A percentile compares a stretch with the other conserved stretches of the same genome.
Evolutionary conservation across 2,888 invertebrate species (phyloP).

Genomic region (Synergus gifuensis): DNA sequence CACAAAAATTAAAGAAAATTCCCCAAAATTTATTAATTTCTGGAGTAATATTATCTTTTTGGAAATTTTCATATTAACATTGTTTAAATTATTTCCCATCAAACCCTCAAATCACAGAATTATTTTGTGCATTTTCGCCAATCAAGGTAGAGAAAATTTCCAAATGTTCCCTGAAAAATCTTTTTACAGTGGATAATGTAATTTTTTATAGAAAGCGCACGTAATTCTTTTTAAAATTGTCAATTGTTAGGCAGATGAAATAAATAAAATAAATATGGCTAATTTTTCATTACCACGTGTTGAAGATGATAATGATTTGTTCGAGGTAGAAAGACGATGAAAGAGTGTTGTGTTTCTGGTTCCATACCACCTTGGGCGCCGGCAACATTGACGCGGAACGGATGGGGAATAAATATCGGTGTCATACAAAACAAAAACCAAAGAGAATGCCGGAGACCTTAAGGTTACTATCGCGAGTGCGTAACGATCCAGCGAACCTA

Average conservation of each 20-base stretch:
- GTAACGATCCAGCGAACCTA: slow-evolving; percentile 64
- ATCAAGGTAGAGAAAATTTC: too few relatives aligned
- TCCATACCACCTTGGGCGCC: slow-evolving; percentile 34
- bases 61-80: too few relatives aligned
- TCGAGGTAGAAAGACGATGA: background rate
- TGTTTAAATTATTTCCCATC: too few relatives aligned
- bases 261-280: background rate
- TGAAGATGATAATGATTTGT: slow-evolving; percentile 4
- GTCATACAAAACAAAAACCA: slow-evolving; percentile 48
- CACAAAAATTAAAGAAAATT: too few relatives aligned
- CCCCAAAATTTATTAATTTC: too few relatives aligned
- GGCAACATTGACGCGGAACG: slow-evolving; percentile 50
- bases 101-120: too few relatives aligned
- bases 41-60: too few relatives aligned
- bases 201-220: too few relatives aligned
- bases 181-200: too few relatives aligned
- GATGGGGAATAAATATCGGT: slow-evolving; percentile 58
- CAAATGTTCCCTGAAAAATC: too few relatives aligned
- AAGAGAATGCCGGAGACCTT: slow-evolving; percentile 52
- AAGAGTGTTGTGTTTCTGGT: background rate
- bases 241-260: background rate
- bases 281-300: slow-evolving; percentile 4
- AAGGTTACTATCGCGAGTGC: slow-evolving; percentile 58
- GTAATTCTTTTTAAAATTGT: too few relatives aligned
- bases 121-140: too few relatives aligned